Conservation (phyloP, 2,113 vertebrate species). For the Colaptes auratus region DNA sequence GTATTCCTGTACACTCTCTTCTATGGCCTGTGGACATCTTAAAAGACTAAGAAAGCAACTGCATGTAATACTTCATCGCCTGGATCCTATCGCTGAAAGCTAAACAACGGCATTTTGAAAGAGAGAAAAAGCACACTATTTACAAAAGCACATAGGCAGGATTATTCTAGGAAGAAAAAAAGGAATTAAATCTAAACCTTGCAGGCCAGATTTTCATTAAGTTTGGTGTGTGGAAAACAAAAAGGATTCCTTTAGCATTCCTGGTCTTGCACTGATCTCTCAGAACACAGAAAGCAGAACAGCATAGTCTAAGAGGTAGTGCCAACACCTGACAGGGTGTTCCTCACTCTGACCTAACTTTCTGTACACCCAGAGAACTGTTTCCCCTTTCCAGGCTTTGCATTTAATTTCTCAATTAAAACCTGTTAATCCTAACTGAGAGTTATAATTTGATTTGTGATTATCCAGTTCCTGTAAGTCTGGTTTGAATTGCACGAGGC, state of each 20-base stretch:
- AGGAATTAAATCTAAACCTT: not conserved
- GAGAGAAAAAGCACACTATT: not conserved
- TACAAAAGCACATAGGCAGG: not conserved
- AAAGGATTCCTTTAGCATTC: not conserved
- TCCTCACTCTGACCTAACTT: not conserved
- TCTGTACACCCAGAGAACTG: not conserved
- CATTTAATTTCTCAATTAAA: not conserved
- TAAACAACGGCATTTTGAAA: not conserved
- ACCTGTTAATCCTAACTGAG: not conserved
- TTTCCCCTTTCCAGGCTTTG: not conserved
- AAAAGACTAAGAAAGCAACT: not conserved
- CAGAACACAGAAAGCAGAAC: not conserved
- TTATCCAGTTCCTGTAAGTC: not conserved
- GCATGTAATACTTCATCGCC: not conserved
- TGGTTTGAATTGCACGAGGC: not conserved
- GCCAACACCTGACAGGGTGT: rapidly evolving
- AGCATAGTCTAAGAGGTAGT: not conserved
- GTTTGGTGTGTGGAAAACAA: not conserved
- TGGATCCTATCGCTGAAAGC: not conserved
- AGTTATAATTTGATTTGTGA: not conserved
- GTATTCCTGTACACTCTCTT: not conserved
- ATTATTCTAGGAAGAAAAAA: not conserved
- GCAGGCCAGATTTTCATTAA: not conserved
- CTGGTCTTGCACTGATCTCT: not conserved
- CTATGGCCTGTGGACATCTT: not conserved